Conservation (phyloP, 1,140 invertebrate genomes). For the Drosophila tani region DNA sequence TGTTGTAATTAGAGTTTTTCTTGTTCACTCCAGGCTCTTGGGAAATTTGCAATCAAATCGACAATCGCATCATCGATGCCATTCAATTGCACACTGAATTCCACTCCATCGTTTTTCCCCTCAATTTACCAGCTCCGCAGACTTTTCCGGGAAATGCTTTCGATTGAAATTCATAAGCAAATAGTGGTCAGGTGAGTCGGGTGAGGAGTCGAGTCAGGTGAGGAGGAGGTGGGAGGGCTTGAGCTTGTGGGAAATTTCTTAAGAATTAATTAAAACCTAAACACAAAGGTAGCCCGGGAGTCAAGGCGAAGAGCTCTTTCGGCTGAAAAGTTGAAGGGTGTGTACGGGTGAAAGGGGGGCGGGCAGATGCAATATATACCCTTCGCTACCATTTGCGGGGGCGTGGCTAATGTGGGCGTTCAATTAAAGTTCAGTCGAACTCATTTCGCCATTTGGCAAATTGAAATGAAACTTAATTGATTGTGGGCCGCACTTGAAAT, state of each 20-base stretch:
- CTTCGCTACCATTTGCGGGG: conserved; percentile 8
- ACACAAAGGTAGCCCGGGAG: conserved; percentile 49
- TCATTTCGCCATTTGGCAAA: conserved; percentile 52
- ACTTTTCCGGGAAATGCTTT: conserved; percentile 53
- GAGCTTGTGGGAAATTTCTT: conserved; percentile 53
- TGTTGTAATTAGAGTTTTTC: conserved; percentile 1
- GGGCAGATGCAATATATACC: conserved; percentile 22
- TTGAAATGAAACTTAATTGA: conserved; percentile 67
- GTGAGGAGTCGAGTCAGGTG: no score
- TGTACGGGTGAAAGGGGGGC: neutral
- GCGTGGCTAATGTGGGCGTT: conserved; percentile 21
- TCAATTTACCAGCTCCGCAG: conserved; percentile 10
- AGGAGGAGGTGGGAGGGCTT: no score
- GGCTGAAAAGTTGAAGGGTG: neutral
- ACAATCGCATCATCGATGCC: conserved; percentile 45
- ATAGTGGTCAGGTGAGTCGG: conserved; percentile 26
- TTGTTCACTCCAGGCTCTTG: conserved; percentile 17
- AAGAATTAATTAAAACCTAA: conserved; percentile 73
- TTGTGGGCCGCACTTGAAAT: conserved; percentile 45
- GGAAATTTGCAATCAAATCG: conserved; percentile 32
- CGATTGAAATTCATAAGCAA: conserved; percentile 48
- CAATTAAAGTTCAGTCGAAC: conserved; percentile 63
- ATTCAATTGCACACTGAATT: conserved; percentile 55
- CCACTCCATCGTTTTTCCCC: conserved; percentile 12
- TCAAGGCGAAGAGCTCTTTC: conserved; percentile 20